Base-by-base conservation (phyloP, 2,113 vertebrate species). In the Percina caprodes region DNA sequence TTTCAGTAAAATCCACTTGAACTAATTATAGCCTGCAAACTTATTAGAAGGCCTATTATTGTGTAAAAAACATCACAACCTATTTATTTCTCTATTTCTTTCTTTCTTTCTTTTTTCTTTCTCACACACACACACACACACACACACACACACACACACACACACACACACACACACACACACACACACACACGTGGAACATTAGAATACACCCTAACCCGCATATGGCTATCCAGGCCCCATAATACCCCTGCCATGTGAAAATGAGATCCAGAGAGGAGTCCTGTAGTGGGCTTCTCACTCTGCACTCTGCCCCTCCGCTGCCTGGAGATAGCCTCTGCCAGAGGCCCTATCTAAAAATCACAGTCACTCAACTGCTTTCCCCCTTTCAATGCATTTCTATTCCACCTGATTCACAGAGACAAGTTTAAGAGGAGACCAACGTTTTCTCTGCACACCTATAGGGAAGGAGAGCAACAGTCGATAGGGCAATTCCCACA, bases 191-290 rank as follows among this genome's bases (percentile, higher is more conserved):
- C 39, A 42, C 9, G 21, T 15, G 14, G 33, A 73, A 77, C 46
- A 26, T 54, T 72, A 60, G 74, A 86, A 62, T 77, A 69, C 54
- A 63, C 74, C 69, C 69, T 86, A 72, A 76, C 86, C 87, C 87
- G 79, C 69, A 63, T 58, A 66, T 78, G 84, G 84, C 81, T 66
- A 70, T 73, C 76, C 88, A 70, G 75, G 74, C 74, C 86, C 86
- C 83, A 60, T 62, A 39, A 60, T 88, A 65, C 87, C 90, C 87
- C 91, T 76, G 84, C 91, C 77, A 91, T 89, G 94, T 93, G 93
- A 92, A 94, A 93, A 94, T 94, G 89, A 92, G 90, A 88, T 88
- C 89, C 89, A 92, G 93, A 89, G 84, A 88, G 84, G 82, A 86
- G 83, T 76, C 91, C 88, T 85, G 88, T 72, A 35, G 91, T 77